Conservation (phyloP, 2,113 vertebrate species). For the Daubentonia madagascariensis region DNA sequence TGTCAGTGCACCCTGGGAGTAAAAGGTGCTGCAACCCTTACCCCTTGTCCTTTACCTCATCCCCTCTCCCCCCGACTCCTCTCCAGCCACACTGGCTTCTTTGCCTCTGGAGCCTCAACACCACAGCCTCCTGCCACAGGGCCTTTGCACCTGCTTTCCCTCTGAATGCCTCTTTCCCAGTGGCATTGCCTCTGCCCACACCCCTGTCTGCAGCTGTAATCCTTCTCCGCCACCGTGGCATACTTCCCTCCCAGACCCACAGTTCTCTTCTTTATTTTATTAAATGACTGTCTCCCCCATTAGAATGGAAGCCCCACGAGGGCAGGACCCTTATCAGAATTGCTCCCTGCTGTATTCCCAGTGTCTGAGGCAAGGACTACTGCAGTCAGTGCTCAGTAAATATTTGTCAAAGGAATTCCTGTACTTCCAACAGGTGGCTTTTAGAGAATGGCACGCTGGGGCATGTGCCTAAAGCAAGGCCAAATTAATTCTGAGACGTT, state of each 20-base stretch:
- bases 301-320: neutral
- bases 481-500: neutral
- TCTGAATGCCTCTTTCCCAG: neutral
- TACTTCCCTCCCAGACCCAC: neutral
- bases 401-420: neutral
- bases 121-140: neutral
- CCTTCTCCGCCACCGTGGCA: fast-evolving
- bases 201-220: fast-evolving
- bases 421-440: neutral
- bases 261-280: neutral
- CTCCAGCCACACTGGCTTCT: neutral
- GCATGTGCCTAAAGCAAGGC: neutral
- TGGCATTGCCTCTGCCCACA: neutral
- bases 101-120: neutral
- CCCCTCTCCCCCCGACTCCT: neutral
- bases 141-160: neutral
- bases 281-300: fast-evolving
- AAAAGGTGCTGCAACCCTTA: no score
- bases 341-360: neutral
- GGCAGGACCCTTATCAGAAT: neutral
- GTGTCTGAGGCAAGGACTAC: neutral
- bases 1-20: neutral
- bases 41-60: neutral
- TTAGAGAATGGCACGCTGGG: neutral
- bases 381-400: neutral